Base-by-base conservation (phyloP, 2,888 invertebrate species). In the Habrosyne pyritoides region DNA sequence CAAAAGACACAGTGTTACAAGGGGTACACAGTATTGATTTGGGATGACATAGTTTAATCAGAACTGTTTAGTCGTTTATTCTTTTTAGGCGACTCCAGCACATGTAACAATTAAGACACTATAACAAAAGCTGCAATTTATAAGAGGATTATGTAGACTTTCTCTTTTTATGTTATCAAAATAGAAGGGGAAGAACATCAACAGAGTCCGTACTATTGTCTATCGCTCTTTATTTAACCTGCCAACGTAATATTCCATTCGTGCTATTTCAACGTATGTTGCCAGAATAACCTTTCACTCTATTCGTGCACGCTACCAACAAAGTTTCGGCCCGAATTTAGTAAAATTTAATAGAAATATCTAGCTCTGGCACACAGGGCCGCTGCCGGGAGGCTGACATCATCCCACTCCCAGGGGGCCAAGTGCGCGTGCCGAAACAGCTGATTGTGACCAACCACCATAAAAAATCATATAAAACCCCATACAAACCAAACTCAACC, bases 391-490 rank as follows among this genome's bases (percentile, higher is more conserved):
- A 75, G 77, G 81, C 82, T 83, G 83, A 87, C 88, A 82, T 84
- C 87, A 83, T 75, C 79, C 72, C 75, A 76, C 78, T 83, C 86
- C 83, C 75, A 74, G 77, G 84, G 84, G 85, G 84, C 81, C 79
- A 74, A 33, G n/a, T 33, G 33, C 33, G 88, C 88, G 90, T 89
- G 89, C 89, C 88, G 79, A 83, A 89, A 90, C 91, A 91, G 91
- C 91, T 91, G 91, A 91, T 91, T 90, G 86, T 87, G 77, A 71
- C 76, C 83, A 82, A 81, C 85, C 84, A 84, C 84, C 86, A 87
- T 89, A 91, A 91, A 89, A 90, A 89, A 84, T 73, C 69, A 73
- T 78, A 81, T 75, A 77, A 76, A 77, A 74, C 63, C 54, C 55
- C 42, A 46, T 50, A 71, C 67, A 33, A 12, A 64, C 3, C 81